A percentile compares a stretch with the other conserved stretches of the same genome.
phyloP scores from a whole-genome alignment of 2,888 invertebrate species.

The Alitta virens region DNA sequence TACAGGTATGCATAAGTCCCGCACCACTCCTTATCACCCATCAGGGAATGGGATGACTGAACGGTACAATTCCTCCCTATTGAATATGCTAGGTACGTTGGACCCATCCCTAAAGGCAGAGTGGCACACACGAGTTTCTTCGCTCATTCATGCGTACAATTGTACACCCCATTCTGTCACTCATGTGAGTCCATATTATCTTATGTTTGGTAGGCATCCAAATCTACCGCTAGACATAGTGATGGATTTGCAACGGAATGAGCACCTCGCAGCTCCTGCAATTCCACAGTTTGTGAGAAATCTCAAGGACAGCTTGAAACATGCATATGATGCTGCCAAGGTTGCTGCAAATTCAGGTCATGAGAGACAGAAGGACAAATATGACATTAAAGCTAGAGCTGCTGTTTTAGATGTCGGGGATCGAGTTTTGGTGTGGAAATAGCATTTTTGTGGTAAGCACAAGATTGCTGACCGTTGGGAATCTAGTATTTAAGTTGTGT shows the following conservation, averaged over 20 bases:
- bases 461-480: slow-evolving; percentile 23
- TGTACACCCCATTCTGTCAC: slow-evolving; percentile 21
- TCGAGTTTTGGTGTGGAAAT: slow-evolving; percentile 16
- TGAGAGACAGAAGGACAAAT: slow-evolving; percentile 8
- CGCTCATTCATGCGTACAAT: slow-evolving; percentile 23
- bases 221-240: slow-evolving; percentile 13
- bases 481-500: not conserved
- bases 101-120: slow-evolving; percentile 16
- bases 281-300: slow-evolving; percentile 2
- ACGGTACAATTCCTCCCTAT: slow-evolving; percentile 22
- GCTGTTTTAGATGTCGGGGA: slow-evolving; percentile 15
- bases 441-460: slow-evolving; percentile 18
- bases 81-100: slow-evolving; percentile 25
- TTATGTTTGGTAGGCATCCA: slow-evolving; percentile 24
- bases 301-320: slow-evolving; percentile 12
- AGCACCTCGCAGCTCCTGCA: not conserved
- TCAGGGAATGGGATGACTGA: slow-evolving; percentile 27
- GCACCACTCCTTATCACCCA: slow-evolving; percentile 21
- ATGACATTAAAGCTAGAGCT: slow-evolving; percentile 17
- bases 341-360: not conserved
- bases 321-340: slow-evolving; percentile 6
- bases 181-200: slow-evolving; percentile 10
- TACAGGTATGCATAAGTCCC: not conserved
- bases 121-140: slow-evolving; percentile 16
- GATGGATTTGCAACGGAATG: not conserved